Evolutionary conservation across 2,113 vertebrate species (phyloP), one percentile per base, ranked within the genome.

Genomic region (Cichladusa arquata): DNA sequence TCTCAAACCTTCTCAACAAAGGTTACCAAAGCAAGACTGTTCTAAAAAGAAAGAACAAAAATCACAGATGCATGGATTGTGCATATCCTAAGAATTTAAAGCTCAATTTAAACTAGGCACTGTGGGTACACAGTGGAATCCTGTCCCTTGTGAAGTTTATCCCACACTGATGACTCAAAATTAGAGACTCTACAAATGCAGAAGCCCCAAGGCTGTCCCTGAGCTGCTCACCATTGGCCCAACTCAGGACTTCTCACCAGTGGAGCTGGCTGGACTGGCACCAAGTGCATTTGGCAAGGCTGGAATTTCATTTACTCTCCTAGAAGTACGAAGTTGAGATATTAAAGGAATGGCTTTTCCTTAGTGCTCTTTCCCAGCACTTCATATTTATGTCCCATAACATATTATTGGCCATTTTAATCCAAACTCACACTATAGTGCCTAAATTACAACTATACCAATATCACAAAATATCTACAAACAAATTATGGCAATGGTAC

Each of bases 1-100:
- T 90, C 67, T 74, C 64, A 88, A 92, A 93, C 26, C 8, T 92
- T 51, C 66, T 90, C 51, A 79, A 53, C 69, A 79, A 66, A 90
- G 56, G 44, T 9, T 92, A 22, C 23, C 34, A 81, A 91, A 65
- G 42, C 14, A 42, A 73, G 85, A 60, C 34, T 57, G 31, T 8
- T 47, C n/a, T 61, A 66, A 92, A 71, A 88, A 25, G 8, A 74
- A 74, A 76, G 47, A 81, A 64, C 10, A 81, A 86, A 61, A 88
- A 4, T 6, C 1, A 0, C 88, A n/a, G 19, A 28, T 6, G 8
- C 8, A 23, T 4, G 40, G 12, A 44, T 36, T 12, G 71, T 67
- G 28, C 15, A 57, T 2, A 53, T 34, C 44, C 25, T 50, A 58
- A 81, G 40, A 73, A 77, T 24, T 14, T 40, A 53, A 76, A 72